A percentile compares a stretch with the other conserved stretches of the same genome.
These are phyloP conservation scores for Poeciliopsis turneri DNA, from an alignment of 2,797 vertebrate genomes.

Conservation along the genomic window DNA sequence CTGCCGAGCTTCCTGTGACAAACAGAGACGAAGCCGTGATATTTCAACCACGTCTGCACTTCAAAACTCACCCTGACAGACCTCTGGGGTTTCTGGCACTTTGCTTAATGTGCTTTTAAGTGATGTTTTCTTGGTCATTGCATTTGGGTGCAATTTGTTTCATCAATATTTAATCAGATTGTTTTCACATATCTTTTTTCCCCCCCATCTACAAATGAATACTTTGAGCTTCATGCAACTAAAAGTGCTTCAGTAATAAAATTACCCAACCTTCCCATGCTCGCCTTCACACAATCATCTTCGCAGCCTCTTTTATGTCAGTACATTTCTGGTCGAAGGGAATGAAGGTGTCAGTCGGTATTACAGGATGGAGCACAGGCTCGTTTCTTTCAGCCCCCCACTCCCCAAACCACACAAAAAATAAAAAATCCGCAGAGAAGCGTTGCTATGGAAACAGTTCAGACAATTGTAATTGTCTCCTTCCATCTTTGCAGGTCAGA, in stretches of 20 bases:
- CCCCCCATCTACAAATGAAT: not conserved
- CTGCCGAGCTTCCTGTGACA: not conserved
- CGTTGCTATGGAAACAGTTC: constrained; percentile 74
- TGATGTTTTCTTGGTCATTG: not conserved
- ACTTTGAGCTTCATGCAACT: not conserved
- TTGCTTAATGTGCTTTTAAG: not conserved
- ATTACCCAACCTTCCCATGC: not conserved
- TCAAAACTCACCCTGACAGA: not conserved
- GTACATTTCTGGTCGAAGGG: constrained; percentile 22
- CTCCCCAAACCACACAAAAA: not conserved
- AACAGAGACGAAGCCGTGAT: not conserved
- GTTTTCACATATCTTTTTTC: not conserved
- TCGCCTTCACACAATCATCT: constrained; percentile 20
- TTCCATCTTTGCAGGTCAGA: constrained; percentile 68
- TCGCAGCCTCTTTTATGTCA: constrained; percentile 14
- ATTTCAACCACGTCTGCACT: not conserved
- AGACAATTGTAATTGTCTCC: constrained; percentile 67
- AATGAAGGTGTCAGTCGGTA: constrained; percentile 28
- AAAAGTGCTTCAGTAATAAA: not conserved
- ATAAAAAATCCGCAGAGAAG: constrained; percentile 4
- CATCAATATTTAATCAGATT: not conserved
- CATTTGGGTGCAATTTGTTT: not conserved
- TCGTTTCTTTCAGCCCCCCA: constrained; percentile 9
- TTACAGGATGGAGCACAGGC: constrained; percentile 31
- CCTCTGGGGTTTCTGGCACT: not conserved